Evolutionary conservation across 2,113 vertebrate genomes (phyloP), one percentile per base, ranked within the genome.

Genomic region (Labrus mixtus): DNA sequence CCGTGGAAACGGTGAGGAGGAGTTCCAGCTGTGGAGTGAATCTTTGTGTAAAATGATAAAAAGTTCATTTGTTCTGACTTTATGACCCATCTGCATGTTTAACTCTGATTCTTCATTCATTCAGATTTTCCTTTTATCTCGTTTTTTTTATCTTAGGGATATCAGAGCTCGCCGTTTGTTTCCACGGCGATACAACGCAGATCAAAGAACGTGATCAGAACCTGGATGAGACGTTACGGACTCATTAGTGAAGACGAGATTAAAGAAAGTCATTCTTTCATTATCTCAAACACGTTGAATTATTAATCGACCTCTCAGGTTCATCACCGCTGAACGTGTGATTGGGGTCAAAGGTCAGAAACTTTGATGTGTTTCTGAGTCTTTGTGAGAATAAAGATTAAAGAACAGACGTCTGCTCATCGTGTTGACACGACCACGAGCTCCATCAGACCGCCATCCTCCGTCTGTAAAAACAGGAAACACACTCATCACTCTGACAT

Each of bases 231-330:
- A 76, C 69, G 62, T 22, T 76, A 46, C 66, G 1, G n/a, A 39
- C 20, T 73, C 5, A 70, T 86, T 70, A 77, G 63, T 80, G 80
- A n/a, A 58, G 55, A 86, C 48, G 68, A 77, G 60, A 73, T 77
- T 41, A 62, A 54, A 73, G 25, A 54, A 61, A 36, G 3, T 6
- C 45, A 58, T 58, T 81, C 36, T 62, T 75, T 71, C 29, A 78
- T 81, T 78, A 74, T 80, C 63, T 76, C 37, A 13, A 61, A 81
- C 59, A 60, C 1, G 16, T 6, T 8, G 59, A 56, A 59, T 73
- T 64, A 64, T 61, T 19, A 23, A 10, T 16, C 12, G 17, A 6
- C 45, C 13, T 6, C 13, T 15, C 13, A 16, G 45, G 7, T 16
- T 46, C 16, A 16, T 46, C 15, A 16, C 15, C 15, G 45, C 13